Evolutionary conservation across 2,797 vertebrate species (phyloP).

Genomic region (Sylvilagus floridanus): DNA sequence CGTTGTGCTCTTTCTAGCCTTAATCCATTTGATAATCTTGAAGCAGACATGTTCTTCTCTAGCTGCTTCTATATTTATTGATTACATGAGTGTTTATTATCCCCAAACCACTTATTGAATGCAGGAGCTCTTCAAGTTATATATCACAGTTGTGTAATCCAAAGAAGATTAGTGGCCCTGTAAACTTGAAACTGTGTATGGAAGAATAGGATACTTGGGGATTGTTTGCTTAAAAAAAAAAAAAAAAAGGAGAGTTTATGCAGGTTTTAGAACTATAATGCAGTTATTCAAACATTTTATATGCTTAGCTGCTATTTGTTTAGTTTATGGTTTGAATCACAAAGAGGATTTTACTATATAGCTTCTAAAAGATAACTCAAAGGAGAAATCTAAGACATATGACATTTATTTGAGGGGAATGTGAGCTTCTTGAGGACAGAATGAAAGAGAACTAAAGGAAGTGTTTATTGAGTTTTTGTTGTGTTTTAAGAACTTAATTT

Average conservation of each 20-base stretch:
- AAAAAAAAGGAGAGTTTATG: slow-evolving; percentile 37
- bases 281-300: slow-evolving; percentile 55
- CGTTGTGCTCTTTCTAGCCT: slow-evolving; percentile 8
- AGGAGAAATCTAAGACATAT: slow-evolving; percentile 15
- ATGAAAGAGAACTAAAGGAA: slow-evolving; percentile 29
- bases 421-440: slow-evolving; percentile 44
- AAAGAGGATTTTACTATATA: slow-evolving; percentile 7
- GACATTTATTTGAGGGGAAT: slow-evolving; percentile 39
- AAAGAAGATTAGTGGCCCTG: slow-evolving; percentile 31
- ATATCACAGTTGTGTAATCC: slow-evolving; percentile 47
- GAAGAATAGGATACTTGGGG: slow-evolving; percentile 17
- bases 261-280: slow-evolving; percentile 40
- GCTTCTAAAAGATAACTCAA: slow-evolving; percentile 44
- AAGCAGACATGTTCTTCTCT: slow-evolving; percentile 56
- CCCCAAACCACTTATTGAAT: slow-evolving; percentile 57
- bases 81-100: slow-evolving; percentile 57
- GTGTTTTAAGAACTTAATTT: slow-evolving; percentile 31
- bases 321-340: slow-evolving; percentile 55
- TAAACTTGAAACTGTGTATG: slow-evolving; percentile 48
- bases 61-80: slow-evolving; percentile 39
- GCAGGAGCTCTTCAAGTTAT: slow-evolving; percentile 50
- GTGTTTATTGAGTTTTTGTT: slow-evolving; percentile 12
- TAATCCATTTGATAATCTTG: slow-evolving; percentile 40
- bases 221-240: slow-evolving; percentile 44
- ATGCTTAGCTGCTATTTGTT: slow-evolving; percentile 38